Conservation (phyloP, 2,113 vertebrate genomes). For the Pithys albifrons region DNA sequence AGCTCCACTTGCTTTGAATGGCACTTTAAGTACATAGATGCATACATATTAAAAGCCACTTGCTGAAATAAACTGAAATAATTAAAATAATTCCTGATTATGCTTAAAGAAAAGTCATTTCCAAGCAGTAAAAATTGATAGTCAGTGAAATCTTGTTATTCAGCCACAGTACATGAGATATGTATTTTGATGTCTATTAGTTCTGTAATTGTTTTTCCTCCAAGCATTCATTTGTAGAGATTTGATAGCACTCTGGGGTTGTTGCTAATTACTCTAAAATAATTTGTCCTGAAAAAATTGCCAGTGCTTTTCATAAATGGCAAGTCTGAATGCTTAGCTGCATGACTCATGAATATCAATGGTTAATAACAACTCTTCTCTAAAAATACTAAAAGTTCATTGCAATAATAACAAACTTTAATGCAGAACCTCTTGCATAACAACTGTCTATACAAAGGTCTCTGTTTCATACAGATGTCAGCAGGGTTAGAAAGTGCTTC, state of each 20-base stretch:
- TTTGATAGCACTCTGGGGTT: slow-evolving; percentile 44
- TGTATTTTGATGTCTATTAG: slow-evolving; percentile 51
- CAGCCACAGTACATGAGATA: neutral
- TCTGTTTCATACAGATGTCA: neutral
- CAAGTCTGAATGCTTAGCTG: neutral
- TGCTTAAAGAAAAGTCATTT: slow-evolving; percentile 26
- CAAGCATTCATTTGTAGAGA: slow-evolving; percentile 55
- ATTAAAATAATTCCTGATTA: slow-evolving; percentile 11
- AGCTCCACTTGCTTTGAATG: neutral
- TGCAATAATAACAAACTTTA: slow-evolving; percentile 47
- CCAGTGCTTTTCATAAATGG: slow-evolving; percentile 16
- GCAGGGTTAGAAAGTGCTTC: neutral
- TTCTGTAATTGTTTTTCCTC: slow-evolving; percentile 62
- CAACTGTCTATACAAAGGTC: neutral
- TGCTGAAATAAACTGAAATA: slow-evolving; percentile 39
- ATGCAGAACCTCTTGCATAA: slow-evolving; percentile 28
- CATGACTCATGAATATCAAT: slow-evolving; percentile 56
- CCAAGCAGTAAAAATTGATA: slow-evolving; percentile 22
- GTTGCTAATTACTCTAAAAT: slow-evolving; percentile 55
- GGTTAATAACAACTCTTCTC: slow-evolving; percentile 31
- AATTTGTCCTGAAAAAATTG: slow-evolving; percentile 43
- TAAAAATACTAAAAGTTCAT: slow-evolving; percentile 56
- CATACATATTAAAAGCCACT: slow-evolving; percentile 16
- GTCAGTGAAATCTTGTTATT: slow-evolving; percentile 5
- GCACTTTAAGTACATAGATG: neutral